phyloP scores from a whole-genome alignment of 2,113 vertebrate species.

The Fulmarus glacialis region DNA sequence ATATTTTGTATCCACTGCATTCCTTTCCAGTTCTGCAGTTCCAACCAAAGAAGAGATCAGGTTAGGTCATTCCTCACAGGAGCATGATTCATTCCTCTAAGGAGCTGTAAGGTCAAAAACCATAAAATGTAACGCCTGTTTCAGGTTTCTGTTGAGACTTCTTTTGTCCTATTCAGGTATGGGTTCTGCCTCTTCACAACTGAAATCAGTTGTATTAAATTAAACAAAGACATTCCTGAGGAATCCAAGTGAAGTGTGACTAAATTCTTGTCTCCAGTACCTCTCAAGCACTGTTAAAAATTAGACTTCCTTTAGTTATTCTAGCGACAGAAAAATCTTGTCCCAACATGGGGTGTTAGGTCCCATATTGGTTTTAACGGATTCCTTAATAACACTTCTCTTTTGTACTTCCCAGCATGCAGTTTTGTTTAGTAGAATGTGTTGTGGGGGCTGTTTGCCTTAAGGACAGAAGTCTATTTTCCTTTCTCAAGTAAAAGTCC shows the following conservation, averaged over 20 bases:
- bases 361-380: slow-evolving; percentile 36
- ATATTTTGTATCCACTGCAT: neutral
- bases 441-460: neutral
- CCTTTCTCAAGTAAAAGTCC: neutral
- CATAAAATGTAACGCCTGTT: slow-evolving; percentile 36
- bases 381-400: slow-evolving; percentile 51
- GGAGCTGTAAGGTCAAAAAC: slow-evolving; percentile 23
- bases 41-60: neutral
- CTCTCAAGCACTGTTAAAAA: slow-evolving; percentile 71
- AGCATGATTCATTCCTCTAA: slow-evolving; percentile 45
- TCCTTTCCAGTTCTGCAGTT: slow-evolving; percentile 2
- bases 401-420: slow-evolving; percentile 68
- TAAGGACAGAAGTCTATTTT: neutral
- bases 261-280: slow-evolving; percentile 71
- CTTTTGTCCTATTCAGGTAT: slow-evolving; percentile 61
- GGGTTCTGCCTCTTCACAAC: slow-evolving; percentile 27
- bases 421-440: neutral
- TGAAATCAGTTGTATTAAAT: slow-evolving; percentile 54
- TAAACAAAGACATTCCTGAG: slow-evolving; percentile 74
- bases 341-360: slow-evolving; percentile 55
- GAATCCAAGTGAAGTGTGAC: slow-evolving; percentile 69
- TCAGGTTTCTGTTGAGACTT: slow-evolving; percentile 63
- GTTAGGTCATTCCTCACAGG: neutral
- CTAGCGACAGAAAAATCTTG: slow-evolving; percentile 11
- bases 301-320: slow-evolving; percentile 47